Percentiles rank a stretch among this genome's conserved stretches.
Conservation (phyloP, 2,888 invertebrate species). For the Hoplodrina ambigua region DNA sequence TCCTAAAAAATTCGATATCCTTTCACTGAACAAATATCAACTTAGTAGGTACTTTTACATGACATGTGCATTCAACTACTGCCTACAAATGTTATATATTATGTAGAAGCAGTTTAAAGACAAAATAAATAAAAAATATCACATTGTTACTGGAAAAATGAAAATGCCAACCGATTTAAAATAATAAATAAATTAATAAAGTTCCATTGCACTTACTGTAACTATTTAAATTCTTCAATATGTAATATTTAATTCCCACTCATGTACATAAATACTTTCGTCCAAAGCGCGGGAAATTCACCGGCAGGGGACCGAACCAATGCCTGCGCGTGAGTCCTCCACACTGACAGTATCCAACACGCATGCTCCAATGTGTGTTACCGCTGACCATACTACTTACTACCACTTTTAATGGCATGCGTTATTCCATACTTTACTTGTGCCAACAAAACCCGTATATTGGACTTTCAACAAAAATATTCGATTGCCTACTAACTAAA, state of each 20-base stretch:
- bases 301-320: slow-evolving; percentile 53
- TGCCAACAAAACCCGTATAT: slow-evolving; percentile 56
- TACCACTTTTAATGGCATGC: slow-evolving; percentile 51
- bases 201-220: slow-evolving; percentile 48
- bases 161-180: neutral
- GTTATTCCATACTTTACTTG: slow-evolving; percentile 58
- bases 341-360: slow-evolving; percentile 62
- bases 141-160: too few relatives aligned
- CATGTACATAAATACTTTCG: slow-evolving; percentile 22
- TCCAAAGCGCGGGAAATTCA: slow-evolving; percentile 62
- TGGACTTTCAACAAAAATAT: slow-evolving; percentile 62
- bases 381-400: slow-evolving; percentile 49
- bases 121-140: too few relatives aligned
- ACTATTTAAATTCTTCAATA: slow-evolving; percentile 16
- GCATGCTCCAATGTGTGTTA: slow-evolving; percentile 59
- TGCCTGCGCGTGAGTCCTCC: slow-evolving; percentile 66
- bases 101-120: too few relatives aligned
- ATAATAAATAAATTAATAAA: neutral
- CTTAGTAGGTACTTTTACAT: too few relatives aligned
- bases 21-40: too few relatives aligned
- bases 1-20: too few relatives aligned
- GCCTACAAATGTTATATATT: too few relatives aligned
- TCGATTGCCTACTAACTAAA: slow-evolving; percentile 48
- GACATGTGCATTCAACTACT: too few relatives aligned
- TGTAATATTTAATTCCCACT: slow-evolving; percentile 41